phyloP scores from a whole-genome alignment of 2,113 vertebrate species.

The Phaethornis superciliosus region DNA sequence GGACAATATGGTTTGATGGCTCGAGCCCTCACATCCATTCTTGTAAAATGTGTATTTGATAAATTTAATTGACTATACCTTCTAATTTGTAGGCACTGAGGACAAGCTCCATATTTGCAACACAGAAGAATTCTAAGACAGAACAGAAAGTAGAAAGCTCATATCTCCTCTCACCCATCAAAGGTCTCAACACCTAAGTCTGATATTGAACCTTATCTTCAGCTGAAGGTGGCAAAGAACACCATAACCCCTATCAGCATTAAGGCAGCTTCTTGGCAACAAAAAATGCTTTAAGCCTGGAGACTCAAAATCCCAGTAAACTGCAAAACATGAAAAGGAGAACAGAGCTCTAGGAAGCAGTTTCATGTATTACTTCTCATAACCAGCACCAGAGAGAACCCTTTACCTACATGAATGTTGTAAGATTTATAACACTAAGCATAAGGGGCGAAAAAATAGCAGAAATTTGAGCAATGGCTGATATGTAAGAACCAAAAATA shows the following conservation, averaged over 20 bases:
- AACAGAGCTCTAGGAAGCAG: not conserved
- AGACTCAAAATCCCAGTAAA: not conserved
- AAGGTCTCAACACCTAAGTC: not conserved
- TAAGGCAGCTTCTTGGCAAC: not conserved
- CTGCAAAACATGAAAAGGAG: not conserved
- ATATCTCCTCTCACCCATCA: accelerated
- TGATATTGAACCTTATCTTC: not conserved
- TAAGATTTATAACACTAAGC: not conserved
- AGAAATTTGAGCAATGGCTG: not conserved
- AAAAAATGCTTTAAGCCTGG: not conserved
- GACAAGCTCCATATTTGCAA: not conserved
- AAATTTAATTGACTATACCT: not conserved
- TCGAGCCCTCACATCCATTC: not conserved
- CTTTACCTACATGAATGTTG: not conserved
- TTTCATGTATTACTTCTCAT: not conserved
- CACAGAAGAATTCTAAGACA: not conserved
- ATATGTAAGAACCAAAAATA: not conserved
- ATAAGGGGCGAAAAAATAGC: not conserved
- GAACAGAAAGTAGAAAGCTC: not conserved
- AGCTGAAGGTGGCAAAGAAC: not conserved
- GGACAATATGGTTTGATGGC: not conserved
- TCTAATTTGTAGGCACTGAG: not conserved
- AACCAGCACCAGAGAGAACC: not conserved
- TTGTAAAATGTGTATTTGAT: not conserved
- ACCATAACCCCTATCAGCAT: not conserved